Base-by-base conservation (phyloP, 1,140 invertebrate species). In the Helicoverpa zea region DNA sequence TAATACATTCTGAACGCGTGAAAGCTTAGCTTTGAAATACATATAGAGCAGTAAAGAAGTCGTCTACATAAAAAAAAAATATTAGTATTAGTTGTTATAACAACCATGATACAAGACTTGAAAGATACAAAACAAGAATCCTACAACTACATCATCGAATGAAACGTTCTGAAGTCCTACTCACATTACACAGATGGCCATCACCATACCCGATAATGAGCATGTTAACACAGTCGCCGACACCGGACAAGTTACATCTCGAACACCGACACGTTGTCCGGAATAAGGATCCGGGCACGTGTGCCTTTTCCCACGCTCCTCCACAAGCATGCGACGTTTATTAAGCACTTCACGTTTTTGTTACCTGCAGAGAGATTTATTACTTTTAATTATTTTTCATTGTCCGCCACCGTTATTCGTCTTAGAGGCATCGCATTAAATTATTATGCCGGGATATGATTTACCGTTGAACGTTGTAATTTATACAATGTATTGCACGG, bases 341-440 rank as follows among this genome's bases (percentile, higher is more conserved):
- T 92, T 91, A 92, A 92, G 89, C 90, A 89, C 90, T 90, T 91
- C 90, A 86, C 86, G 87, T 93, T 93, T 94, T 94, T 92, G 92
- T 93, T 91, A 90, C 91, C 92, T 90, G 91, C 91, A 84, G 91
- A 72, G 92, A 94, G 92, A 94, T 94, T 94, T 94, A 94, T 94
- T 92, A 92, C 91, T 94, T 94, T 93, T 94, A 94, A 94, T 94
- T 94, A 94, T 92, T 90, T 90, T 88, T 92, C 91, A 92, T 93
- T 92, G 92, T 93, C 84, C 86, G 91, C 86, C 64, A 81, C 73
- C 87, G 80, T 87, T 88, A 88, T 89, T 90, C 87, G 82, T 90
- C 88, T 87, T 83, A 83, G 79, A 80, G 74, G 63, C 84, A 86
- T 88, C 80, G 84, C 84, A 86, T 89, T 89, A 92, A 91, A 93